Base-by-base conservation (phyloP, 2,888 invertebrate species). In the Noctua fimbriata region DNA sequence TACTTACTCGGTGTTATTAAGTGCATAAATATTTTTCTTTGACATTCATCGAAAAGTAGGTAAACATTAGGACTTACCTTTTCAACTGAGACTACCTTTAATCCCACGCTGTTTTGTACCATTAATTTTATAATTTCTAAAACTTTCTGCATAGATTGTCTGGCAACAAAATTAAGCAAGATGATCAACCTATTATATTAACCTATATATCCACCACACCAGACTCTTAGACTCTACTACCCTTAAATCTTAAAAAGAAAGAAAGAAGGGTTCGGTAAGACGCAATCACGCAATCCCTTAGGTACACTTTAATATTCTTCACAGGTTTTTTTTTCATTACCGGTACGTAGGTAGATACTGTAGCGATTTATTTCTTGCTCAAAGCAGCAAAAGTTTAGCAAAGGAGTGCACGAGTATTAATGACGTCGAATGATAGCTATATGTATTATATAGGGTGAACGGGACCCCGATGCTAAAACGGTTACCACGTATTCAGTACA, bases 1-100 rank as follows among this genome's bases (percentile, higher is more conserved):
- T 77, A 88, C 76, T 75, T 73, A 73, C 28, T 32, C 32, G 16
- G 63, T 69, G 65, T 82, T 86, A 85, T 81, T 77, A 88, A 75
- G 74, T 75, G 66, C 77, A 82, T 70, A n/a, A 65, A 74, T 58
- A 52, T 86, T 78, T 88, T 66, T 75, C 72, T 75, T 70, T 69
- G 73, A 76, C 63, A 63, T 36, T 49, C 52, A 60, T 63, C 9
- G 14, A 72, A 63, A 76, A 73, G 81, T 84, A 70, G 75, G 32
- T 71, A 76, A 70, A n/a, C n/a, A 67, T 44, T 16, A 67, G n/a
- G 16, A 58, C 44, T 14, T 47, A 58, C n/a, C 47, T 81, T 81
- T 52, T 52, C 24, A 81, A 83, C 24, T 36, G 18, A 18, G 32
- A 12, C 41, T 73, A 69, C 63, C 44, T 69, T 69, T 84, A 47